These are phyloP conservation scores for Plestiodon gilberti DNA, from an alignment of 2,113 vertebrate genomes.

Conservation along the genomic window DNA sequence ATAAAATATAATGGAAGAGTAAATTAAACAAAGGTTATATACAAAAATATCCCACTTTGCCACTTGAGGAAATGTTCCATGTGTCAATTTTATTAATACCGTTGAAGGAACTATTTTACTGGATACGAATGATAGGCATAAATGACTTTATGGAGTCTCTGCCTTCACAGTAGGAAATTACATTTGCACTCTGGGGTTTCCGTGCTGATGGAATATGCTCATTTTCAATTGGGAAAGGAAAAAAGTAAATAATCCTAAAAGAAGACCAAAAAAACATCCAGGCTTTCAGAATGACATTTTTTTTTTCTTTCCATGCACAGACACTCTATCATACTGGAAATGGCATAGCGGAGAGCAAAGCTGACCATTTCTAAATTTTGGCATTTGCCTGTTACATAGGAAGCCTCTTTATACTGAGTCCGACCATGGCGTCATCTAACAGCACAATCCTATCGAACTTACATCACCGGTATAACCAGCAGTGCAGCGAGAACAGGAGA, in stretches of 20 bases:
- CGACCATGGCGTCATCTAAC: too few relatives aligned
- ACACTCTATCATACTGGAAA: slow-evolving; percentile 65
- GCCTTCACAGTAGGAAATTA: slow-evolving; percentile 66
- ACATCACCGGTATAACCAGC: too few relatives aligned
- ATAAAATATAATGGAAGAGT: slow-evolving; percentile 57
- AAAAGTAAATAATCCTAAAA: slow-evolving; percentile 62
- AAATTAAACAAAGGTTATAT: slow-evolving; percentile 67
- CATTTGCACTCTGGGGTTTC: slow-evolving; percentile 66
- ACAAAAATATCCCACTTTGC: slow-evolving; percentile 56
- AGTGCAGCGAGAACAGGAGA: too few relatives aligned
- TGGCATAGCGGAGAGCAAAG: slow-evolving; percentile 55
- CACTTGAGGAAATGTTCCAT: slow-evolving; percentile 60
- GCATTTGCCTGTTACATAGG: slow-evolving; percentile 29
- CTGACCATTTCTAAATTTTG: slow-evolving; percentile 53
- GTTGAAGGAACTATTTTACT: slow-evolving; percentile 52
- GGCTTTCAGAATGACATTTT: slow-evolving; percentile 53
- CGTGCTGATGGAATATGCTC: slow-evolving; percentile 60
- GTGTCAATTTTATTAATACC: slow-evolving; percentile 70
- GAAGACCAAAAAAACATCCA: slow-evolving; percentile 57
- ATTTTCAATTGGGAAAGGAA: slow-evolving; percentile 53
- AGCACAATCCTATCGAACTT: too few relatives aligned
- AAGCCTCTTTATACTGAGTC: slow-evolving; percentile 16
- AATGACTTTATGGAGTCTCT: slow-evolving; percentile 62
- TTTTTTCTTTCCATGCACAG: slow-evolving; percentile 59
- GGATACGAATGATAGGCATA: slow-evolving; percentile 44